Evolutionary conservation across 35 echinoderm and acorn worm species (phyloP).

Genomic region (Strongylocentrotus purpuratus): DNA sequence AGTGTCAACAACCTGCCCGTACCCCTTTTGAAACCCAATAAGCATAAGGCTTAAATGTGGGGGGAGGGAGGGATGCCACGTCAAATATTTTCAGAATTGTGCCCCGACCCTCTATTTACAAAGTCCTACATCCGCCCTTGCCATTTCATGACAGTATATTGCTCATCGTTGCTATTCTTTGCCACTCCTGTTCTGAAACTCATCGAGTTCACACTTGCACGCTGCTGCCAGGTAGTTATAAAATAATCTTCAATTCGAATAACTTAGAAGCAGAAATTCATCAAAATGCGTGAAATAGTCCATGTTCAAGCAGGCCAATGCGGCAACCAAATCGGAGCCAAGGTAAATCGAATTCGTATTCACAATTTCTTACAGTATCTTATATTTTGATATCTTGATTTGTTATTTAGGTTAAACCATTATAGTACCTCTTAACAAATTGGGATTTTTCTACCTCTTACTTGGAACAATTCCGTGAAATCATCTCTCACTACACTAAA

Average conservation of each 20-base stretch:
- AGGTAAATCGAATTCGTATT: slow-evolving; percentile 41
- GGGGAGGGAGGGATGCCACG: too few relatives aligned
- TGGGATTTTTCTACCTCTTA: too few relatives aligned
- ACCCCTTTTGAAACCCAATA: too few relatives aligned
- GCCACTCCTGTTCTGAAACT: background rate
- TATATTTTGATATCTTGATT: background rate
- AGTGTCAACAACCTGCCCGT: too few relatives aligned
- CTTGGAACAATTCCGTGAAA: too few relatives aligned
- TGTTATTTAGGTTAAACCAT: too few relatives aligned
- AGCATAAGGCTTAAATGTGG: too few relatives aligned
- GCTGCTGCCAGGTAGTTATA: background rate
- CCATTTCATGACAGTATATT: background rate
- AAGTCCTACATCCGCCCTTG: background rate
- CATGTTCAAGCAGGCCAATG: slow-evolving; percentile 88
- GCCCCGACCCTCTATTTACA: background rate
- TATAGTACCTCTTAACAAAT: too few relatives aligned
- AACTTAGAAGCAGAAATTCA: background rate
- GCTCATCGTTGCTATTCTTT: slow-evolving; percentile 5
- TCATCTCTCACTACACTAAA: too few relatives aligned
- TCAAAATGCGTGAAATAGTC: slow-evolving; percentile 90
- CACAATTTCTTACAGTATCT: background rate
- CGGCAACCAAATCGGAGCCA: slow-evolving; percentile 92
- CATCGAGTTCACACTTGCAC: background rate
- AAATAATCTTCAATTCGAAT: background rate
- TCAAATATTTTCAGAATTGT: too few relatives aligned